A percentile compares a stretch with the other conserved stretches of the same genome.
These are phyloP conservation scores for Volucella inflata DNA, from an alignment of 2,888 invertebrate species.

Conservation along the genomic window DNA sequence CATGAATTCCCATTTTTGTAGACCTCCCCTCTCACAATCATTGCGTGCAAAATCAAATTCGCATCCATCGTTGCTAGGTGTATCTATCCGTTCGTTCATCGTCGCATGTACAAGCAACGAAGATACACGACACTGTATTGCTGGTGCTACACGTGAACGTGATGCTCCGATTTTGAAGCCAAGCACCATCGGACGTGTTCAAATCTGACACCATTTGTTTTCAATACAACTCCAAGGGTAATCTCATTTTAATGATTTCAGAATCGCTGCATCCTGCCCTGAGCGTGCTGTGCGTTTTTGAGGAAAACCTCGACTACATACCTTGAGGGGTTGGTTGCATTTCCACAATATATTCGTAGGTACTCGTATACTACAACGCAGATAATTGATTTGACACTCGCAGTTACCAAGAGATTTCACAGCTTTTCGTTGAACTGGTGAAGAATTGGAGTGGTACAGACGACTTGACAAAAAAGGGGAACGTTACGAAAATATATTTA, in stretches of 20 bases:
- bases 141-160: constrained; percentile 3
- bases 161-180: neutral
- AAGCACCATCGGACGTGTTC: constrained; percentile 3
- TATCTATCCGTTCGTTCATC: neutral
- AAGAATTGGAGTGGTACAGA: no score
- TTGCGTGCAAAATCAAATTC: constrained; percentile 22
- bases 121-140: neutral
- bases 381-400: constrained; percentile 11
- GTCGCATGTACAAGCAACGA: neutral
- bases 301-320: neutral
- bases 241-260: constrained; percentile 45
- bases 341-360: neutral
- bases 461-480: constrained; percentile 28
- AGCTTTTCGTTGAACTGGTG: constrained; percentile 31
- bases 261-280: constrained; percentile 6
- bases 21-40: neutral
- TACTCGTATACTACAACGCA: neutral
- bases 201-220: constrained; percentile 26
- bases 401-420: constrained; percentile 45
- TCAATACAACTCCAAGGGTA: constrained; percentile 10
- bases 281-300: neutral
- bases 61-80: neutral
- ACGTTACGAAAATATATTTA: constrained; percentile 41
- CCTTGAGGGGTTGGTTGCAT: neutral
- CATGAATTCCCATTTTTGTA: constrained; percentile 29